A percentile compares a stretch with the other conserved stretches of the same genome.
Conservation (phyloP, 1,140 invertebrate species). For the Drosophila sechellia region DNA sequence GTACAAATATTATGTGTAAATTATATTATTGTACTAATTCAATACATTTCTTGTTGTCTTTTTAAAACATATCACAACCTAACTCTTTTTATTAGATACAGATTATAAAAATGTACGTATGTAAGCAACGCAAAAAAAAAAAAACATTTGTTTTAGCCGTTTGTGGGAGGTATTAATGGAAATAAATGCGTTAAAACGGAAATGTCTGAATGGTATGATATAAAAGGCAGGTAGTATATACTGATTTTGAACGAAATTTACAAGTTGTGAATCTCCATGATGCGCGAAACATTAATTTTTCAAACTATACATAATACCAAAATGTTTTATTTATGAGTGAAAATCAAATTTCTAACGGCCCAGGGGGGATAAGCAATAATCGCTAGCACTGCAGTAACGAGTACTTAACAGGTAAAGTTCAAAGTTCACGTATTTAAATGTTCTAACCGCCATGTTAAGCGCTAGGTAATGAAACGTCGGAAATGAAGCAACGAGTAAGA, state of each 20-base stretch:
- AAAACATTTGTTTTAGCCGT: slow-evolving; percentile 2
- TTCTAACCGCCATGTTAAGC: no score
- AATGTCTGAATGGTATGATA: not conserved
- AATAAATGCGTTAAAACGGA: not conserved
- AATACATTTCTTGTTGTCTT: slow-evolving; percentile 63
- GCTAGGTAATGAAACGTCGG: no score
- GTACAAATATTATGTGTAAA: slow-evolving; percentile 52
- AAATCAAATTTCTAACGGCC: not conserved
- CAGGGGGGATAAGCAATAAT: not conserved
- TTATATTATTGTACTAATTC: slow-evolving; percentile 54
- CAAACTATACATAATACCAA: no score
- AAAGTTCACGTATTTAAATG: not conserved
- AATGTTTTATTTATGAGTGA: not conserved
- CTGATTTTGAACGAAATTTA: not conserved
- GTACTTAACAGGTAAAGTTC: not conserved
- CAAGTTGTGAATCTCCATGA: no score
- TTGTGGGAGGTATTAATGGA: not conserved
- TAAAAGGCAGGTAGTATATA: not conserved
- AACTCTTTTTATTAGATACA: slow-evolving; percentile 38
- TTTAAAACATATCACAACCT: slow-evolving; percentile 31
- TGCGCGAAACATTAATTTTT: no score
- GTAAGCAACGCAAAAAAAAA: slow-evolving; percentile 22
- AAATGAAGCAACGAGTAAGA: no score
- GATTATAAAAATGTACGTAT: slow-evolving; percentile 31
- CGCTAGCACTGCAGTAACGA: not conserved